Evolutionary conservation across 2,888 invertebrate species (phyloP), one percentile per base, ranked within the genome.

Genomic region (Ectemnius continuus): DNA sequence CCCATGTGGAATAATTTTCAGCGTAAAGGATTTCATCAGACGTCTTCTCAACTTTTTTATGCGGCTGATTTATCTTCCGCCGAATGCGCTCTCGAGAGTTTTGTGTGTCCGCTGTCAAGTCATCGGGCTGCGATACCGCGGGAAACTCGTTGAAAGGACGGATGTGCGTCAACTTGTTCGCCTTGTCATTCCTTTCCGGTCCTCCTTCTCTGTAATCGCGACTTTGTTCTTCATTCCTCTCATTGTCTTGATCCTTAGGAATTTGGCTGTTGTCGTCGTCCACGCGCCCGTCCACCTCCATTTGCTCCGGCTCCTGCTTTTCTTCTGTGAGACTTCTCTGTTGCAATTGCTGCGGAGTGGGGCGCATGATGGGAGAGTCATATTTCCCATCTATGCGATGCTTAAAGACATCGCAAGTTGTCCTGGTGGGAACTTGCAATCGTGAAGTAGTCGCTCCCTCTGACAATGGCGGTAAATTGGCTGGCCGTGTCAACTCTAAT

Each of bases 1-100:
- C 90, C 97, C 97, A 97, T 86, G 94, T 94, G 8, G 94, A 94
- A 89, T 95, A 96, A 86, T 96, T 94, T 70, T 93, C 93, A 56
- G 79, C 76, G 45, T 84, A 82, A 8, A 77, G 46, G 20, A 89
- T 91, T 46, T 91, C 88, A 13, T 92, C 91, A 69, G 93, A 86
- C 20, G 91, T 13, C n/a, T 76, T 61, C 57, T 72, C 73, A 14
- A 11, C n/a, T 23, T 23, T 23, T 23, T 23, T 23, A 23, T 23
- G 23, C 23, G 11, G 8, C 4, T 16, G 0, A 36, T 13, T 47
- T 16, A 2, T 13, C 26, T 23, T 23, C 26, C 58, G 2, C 23
- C 23, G 23, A 14, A 8, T 23, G 6, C 61, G 36, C 2, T 13
- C 11, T 59, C 26, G n/a, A 14, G 23, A 58, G 48, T 11, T 52